Evolutionary conservation across 2,888 invertebrate species (phyloP).

Genomic region (Urechis unicinctus): DNA sequence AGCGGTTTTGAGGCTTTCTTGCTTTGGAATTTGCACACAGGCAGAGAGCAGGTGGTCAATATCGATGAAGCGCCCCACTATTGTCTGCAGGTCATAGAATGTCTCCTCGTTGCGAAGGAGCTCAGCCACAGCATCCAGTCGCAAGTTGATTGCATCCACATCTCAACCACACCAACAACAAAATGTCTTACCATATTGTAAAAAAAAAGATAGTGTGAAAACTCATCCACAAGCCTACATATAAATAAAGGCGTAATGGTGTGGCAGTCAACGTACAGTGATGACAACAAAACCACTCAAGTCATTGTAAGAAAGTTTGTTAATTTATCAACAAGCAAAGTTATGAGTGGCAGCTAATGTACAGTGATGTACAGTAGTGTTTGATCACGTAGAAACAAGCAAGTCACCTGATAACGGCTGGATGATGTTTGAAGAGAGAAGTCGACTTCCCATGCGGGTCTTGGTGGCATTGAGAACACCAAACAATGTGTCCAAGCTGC

Average conservation of each 20-base stretch:
- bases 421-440: slow-evolving; percentile 69
- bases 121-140: slow-evolving; percentile 72
- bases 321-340: neutral
- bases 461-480: slow-evolving; percentile 65
- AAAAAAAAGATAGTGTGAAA: too few species aligned
- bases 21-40: slow-evolving; percentile 41
- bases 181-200: neutral
- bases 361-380: too few species aligned
- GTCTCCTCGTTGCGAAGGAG: slow-evolving; percentile 64
- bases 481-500: slow-evolving; percentile 57
- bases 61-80: slow-evolving; percentile 59
- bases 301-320: too few species aligned
- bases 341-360: too few species aligned
- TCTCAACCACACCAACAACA: slow-evolving; percentile 54
- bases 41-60: slow-evolving; percentile 71
- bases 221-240: too few species aligned
- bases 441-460: slow-evolving; percentile 69
- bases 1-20: slow-evolving; percentile 56
- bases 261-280: too few species aligned
- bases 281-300: too few species aligned
- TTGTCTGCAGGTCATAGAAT: slow-evolving; percentile 59
- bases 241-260: too few species aligned
- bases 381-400: too few species aligned
- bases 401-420: slow-evolving; percentile 62
- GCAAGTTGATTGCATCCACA: slow-evolving; percentile 60